Base-by-base conservation (phyloP, 2,888 invertebrate genomes). In the Monoplex corrugatus region DNA sequence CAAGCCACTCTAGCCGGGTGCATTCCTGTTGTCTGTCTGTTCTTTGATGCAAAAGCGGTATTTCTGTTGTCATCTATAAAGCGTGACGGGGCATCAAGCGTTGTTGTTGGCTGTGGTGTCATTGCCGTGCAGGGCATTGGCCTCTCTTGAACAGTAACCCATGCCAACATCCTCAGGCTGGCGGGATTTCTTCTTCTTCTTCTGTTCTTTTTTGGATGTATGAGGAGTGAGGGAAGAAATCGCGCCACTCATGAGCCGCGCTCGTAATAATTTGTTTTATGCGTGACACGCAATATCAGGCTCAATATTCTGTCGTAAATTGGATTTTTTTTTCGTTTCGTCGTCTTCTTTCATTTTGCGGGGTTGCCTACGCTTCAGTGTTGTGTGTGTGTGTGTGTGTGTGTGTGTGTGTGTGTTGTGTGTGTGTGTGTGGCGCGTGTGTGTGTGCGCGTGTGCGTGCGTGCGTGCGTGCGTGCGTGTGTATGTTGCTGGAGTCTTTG, bases 281-380 rank as follows among this genome's bases (percentile, higher is more conserved):
- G 78, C 78, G 78, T 80, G 78, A 32, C 43, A 8, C 23, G 40
- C 6, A 23, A 32, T 43, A 80, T 32, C 28, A 63, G 63, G 63
- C 63, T 63, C 87, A 87, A 82, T 87, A 82, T 82, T 78, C 43
- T 50, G 32, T 38, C 28, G 68, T 28, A 87, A 82, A 82, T 63
- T 82, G 80, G 78, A 80, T 57, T 87, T 50, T 40, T 43, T 1
- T 43, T 35, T 63, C 38, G 28, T 32, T 57, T 23, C 35, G 23
- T 8, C 16, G 32, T 35, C 28, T 75, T 16, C 2, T 16, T 1
- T 38, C 10, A 19, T 32, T 75, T 10, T 75, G 75, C 10, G 75
- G 35, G 16, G 2, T 13, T 40, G 32, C 28, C 19, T 57, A 28
- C 10, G 57, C 28, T 16, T 10, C 16, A 23, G 43, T 23, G 10